Percentiles rank a stretch among this genome's conserved stretches.
Evolutionary conservation across 1,140 invertebrate species (phyloP).

Genomic region (Leptestheria dahalacensis): DNA sequence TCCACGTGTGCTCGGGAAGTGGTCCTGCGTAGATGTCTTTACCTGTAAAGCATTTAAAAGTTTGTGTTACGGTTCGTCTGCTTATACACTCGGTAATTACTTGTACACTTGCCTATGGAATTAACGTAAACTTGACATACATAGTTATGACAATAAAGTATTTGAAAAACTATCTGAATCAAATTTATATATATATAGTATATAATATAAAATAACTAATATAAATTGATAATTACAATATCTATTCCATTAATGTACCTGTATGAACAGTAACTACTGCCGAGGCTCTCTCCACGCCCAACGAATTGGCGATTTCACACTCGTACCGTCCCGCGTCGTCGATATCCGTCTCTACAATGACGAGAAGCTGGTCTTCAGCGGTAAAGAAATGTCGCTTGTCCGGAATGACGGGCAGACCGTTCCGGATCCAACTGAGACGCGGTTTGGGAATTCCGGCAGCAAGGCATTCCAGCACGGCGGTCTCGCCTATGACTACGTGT

Average conservation of each 20-base stretch:
- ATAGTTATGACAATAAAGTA: too few relatives aligned
- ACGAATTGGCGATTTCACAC: constrained; percentile 69
- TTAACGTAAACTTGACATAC: too few relatives aligned
- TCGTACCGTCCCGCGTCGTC: constrained; percentile 70
- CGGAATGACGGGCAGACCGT: constrained; percentile 82
- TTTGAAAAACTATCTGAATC: too few relatives aligned
- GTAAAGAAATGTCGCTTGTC: constrained; percentile 71
- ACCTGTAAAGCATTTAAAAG: not conserved
- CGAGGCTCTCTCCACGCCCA: constrained; percentile 44
- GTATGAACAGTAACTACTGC: not conserved
- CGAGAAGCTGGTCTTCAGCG: constrained; percentile 64
- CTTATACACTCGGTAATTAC: not conserved
- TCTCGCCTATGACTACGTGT: constrained; percentile 63
- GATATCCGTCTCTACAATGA: constrained; percentile 60
- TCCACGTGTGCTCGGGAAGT: constrained; percentile 27
- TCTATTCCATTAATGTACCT: not conserved
- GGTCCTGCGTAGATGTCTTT: not conserved
- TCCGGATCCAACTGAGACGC: constrained; percentile 81
- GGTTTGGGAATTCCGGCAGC: constrained; percentile 74
- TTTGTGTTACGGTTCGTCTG: not conserved
- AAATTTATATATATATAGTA: too few relatives aligned
- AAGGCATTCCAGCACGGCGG: constrained; percentile 74
- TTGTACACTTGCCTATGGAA: not conserved
- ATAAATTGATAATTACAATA: not conserved
- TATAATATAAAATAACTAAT: not conserved